These are phyloP conservation scores for Saccopteryx bilineata DNA, from an alignment of 2,113 vertebrate species.

Conservation along the genomic window DNA sequence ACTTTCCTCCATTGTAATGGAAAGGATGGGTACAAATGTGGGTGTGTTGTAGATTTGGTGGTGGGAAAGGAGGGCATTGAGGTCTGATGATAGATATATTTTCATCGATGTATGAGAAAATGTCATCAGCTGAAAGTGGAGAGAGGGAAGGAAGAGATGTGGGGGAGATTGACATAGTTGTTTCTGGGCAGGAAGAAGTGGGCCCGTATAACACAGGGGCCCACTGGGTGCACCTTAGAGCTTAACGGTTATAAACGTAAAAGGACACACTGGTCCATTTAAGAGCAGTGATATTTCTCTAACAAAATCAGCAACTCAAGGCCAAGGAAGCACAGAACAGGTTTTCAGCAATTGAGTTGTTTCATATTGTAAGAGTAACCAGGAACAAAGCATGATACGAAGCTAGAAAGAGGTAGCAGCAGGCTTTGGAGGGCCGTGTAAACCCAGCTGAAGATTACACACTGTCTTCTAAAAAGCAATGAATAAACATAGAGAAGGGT, in stretches of 20 bases:
- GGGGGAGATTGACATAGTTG: neutral
- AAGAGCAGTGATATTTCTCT: neutral
- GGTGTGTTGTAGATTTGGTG: neutral
- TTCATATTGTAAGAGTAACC: neutral
- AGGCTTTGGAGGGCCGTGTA: neutral
- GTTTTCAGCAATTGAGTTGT: neutral
- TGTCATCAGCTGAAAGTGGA: neutral
- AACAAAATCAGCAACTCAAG: neutral
- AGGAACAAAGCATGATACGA: neutral
- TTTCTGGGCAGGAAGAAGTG: neutral
- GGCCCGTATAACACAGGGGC: neutral
- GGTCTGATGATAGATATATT: neutral
- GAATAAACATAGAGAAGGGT: neutral
- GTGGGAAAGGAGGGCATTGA: neutral
- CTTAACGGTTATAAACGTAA: neutral
- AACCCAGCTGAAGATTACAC: neutral
- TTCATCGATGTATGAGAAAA: neutral
- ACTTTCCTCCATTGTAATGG: neutral
- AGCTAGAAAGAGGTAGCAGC: neutral
- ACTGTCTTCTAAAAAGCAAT: constrained; percentile 22
- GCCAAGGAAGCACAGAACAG: neutral
- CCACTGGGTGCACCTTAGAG: neutral
- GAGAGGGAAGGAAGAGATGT: neutral
- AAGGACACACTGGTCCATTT: neutral
- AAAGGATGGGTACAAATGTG: neutral